Evolutionary conservation across 2,113 vertebrate species (phyloP), one percentile per base, ranked within the genome.

Genomic region (Micronycteris hirsuta): DNA sequence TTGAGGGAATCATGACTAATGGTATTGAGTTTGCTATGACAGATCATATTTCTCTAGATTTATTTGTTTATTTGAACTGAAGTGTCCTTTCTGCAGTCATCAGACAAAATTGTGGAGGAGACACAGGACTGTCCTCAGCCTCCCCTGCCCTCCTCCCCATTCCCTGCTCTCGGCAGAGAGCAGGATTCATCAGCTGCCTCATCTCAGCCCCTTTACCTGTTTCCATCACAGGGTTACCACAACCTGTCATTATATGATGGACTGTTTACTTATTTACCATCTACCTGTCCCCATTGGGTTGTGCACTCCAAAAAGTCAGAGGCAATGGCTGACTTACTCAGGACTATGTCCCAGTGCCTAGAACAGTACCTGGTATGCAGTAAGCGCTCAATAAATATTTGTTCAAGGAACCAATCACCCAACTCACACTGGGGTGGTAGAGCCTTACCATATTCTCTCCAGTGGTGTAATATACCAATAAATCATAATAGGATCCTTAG

Each of bases 1-100:
- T 89, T 45, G 54, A 89, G 83, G 68, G 84, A 92, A 67, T 67
- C 56, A 6, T 93, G 96, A 97, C 86, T 95, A 93, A 95, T 47
- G 33, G 24, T 61, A 19, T 28, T 67, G 41, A 2, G 9, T 36
- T 73, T 52, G 80, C 89, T 54, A 38, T 73, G 93, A 96, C 91
- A 95, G 95, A 31, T 92, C 49, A 63, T 92, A 84, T 70, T 93
- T 92, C 94, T 97, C 90, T 26, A 89, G 94, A 97, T 97, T 97
- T 97, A 97, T 97, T 87, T 97, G 96, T 97, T 97, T 95, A 91
- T 92, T 74, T 96, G 92, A 92, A 95, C 95, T 85, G 7, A 61
- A 78, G 33, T 71, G 84, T 92, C 84, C 76, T 84, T 80, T 81
- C 52, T 90, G 80, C 26, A 94, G 80, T 96, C 94, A 89, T 36